Evolutionary conservation across 2,888 invertebrate species (phyloP), one percentile per base, ranked within the genome.

Genomic region (Polyploca ridens): DNA sequence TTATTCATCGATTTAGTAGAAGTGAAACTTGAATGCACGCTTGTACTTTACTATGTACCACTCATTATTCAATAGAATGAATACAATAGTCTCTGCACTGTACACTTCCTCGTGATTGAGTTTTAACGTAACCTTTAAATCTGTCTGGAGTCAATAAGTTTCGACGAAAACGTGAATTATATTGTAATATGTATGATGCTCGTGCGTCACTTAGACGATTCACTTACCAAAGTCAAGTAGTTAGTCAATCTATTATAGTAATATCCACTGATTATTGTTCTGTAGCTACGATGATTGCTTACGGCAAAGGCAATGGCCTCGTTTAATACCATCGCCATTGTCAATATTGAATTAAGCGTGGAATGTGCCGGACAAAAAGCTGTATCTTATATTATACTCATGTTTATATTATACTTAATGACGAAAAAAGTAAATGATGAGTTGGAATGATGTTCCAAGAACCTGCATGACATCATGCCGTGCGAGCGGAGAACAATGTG

Each of bases 311-410:
- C 83, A 86, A 84, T 82, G 85, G 80, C 84, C 87, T 81, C 82
- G 79, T 81, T 87, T 71, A 66, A 68, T 66, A 78, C 69, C 76
- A 75, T 73, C 70, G 66, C 68, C 74, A 75, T 77, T 79, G 79
- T 84, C 85, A 85, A 87, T 87, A 85, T 86, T 86, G 85, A 79
- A 84, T 78, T 79, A 79, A 79, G 74, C 74, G 73, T 79, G 77
- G 78, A 79, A 84, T 85, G 81, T 72, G 69, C 68, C 66, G 71
- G 64, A 75, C 73, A 80, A 79, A 80, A 79, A 79, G 66, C 69
- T 66, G 68, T 75, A 69, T 73, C 62, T 76, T 73, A 75, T 77
- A 79, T 73, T 75, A 63, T 64, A 64, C 62, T 62, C n/a, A n/a
- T 81, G 71, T 74, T 76, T 73, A 75, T 77, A 79, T 73, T 75